Evolutionary conservation across 1,140 invertebrate species (phyloP).

Genomic region (Pentalonia nigronervosa): DNA sequence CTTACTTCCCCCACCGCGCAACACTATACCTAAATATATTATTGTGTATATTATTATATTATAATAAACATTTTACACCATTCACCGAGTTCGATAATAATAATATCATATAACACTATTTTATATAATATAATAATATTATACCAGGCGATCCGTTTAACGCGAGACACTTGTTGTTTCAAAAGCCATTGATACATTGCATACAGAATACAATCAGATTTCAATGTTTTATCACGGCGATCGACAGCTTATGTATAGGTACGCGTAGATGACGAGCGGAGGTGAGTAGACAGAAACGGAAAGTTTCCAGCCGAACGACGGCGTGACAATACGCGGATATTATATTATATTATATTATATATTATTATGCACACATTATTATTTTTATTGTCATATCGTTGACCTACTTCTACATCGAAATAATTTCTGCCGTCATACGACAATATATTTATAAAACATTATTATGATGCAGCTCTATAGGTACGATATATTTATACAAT

Average conservation of each 20-base stretch:
- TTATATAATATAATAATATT: background rate
- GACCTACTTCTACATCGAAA: background rate
- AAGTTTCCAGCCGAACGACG: constrained; percentile 3
- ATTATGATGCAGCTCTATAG: background rate
- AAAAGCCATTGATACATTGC: too few species aligned
- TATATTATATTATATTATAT: background rate
- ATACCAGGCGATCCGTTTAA: too few species aligned
- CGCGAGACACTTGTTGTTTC: too few species aligned
- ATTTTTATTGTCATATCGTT: background rate
- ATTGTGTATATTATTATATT: background rate
- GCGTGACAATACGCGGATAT: background rate
- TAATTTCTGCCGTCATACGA: background rate
- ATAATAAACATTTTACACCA: background rate
- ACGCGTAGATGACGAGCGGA: background rate
- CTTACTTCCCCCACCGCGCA: background rate
- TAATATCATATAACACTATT: too few species aligned
- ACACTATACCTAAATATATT: background rate
- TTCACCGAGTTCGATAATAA: background rate
- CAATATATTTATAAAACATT: background rate
- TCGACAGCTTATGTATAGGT: background rate
- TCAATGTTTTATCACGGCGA: background rate
- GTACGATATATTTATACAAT: background rate
- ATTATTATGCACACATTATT: background rate
- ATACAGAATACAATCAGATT: background rate
- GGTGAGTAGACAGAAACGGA: background rate